These are phyloP conservation scores for Cosmia trapezina DNA, from an alignment of 2,888 invertebrate genomes.

Conservation along the genomic window DNA sequence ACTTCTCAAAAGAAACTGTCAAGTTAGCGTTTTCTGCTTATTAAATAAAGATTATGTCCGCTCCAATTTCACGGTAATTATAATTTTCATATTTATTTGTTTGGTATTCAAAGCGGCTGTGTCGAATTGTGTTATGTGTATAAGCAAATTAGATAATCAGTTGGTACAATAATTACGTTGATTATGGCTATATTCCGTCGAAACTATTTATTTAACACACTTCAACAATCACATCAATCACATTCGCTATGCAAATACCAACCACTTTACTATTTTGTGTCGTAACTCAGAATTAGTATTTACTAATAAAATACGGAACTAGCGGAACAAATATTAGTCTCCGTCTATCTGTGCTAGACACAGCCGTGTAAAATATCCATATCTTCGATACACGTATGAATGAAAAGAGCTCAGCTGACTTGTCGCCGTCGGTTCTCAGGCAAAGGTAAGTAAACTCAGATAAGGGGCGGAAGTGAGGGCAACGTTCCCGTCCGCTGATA, in stretches of 20 bases:
- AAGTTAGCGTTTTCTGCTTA: constrained; percentile 25
- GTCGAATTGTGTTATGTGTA: neutral
- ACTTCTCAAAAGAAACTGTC: constrained; percentile 40
- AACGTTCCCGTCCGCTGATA: constrained; percentile 83
- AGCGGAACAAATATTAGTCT: constrained; percentile 40
- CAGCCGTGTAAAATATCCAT: constrained; percentile 34
- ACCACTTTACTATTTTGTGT: constrained; percentile 19
- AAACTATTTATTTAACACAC: neutral
- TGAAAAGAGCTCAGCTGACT: constrained; percentile 76
- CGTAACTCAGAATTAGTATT: constrained; percentile 27
- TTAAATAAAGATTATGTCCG: constrained; percentile 18
- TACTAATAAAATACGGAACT: constrained; percentile 42
- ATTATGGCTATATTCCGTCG: neutral
- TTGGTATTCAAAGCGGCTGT: neutral
- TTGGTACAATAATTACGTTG: neutral
- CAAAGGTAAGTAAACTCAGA: constrained; percentile 84
- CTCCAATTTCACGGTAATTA: constrained; percentile 23
- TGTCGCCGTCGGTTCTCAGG: constrained; percentile 80
- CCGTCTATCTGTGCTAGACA: constrained; percentile 10
- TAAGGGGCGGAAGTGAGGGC: constrained; percentile 88
- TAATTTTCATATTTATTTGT: constrained; percentile 5
- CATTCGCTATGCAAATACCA: constrained; percentile 3
- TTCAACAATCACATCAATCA: constrained; percentile 18
- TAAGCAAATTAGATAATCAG: neutral
- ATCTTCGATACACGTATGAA: constrained; percentile 45